phyloP scores from a whole-genome alignment of 2,113 vertebrate genomes.

The Pogonocichla stellata region DNA sequence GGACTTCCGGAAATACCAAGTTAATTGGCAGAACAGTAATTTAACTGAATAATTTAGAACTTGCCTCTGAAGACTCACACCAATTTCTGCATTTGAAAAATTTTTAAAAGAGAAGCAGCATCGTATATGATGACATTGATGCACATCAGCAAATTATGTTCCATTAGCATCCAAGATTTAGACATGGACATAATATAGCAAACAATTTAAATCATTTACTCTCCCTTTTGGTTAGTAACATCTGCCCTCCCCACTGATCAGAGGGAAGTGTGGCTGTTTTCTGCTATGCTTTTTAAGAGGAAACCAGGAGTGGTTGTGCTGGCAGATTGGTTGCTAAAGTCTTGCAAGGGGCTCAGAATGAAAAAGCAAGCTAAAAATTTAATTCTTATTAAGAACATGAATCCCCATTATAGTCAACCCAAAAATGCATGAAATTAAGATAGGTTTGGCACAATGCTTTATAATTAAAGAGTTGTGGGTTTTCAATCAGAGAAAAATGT shows the following conservation, averaged over 20 bases:
- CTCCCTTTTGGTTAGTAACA: not conserved
- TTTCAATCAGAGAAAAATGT: slow-evolving; percentile 33
- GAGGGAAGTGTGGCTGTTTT: not conserved
- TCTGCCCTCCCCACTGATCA: not conserved
- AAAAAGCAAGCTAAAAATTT: not conserved
- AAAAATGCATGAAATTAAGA: slow-evolving; percentile 45
- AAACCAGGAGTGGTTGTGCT: not conserved
- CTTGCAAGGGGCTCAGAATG: not conserved
- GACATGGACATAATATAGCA: not conserved
- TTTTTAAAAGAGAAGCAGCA: not conserved
- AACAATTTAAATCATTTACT: not conserved
- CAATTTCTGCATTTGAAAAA: not conserved
- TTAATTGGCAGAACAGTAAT: not conserved
- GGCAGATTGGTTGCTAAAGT: not conserved
- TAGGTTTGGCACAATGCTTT: slow-evolving; percentile 2
- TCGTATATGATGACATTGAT: not conserved
- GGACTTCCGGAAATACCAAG: not conserved
- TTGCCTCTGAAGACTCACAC: not conserved
- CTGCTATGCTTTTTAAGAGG: not conserved
- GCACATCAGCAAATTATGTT: not conserved
- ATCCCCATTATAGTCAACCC: not conserved
- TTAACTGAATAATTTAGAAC: not conserved
- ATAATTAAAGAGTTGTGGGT: slow-evolving; percentile 40
- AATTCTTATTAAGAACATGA: slow-evolving; percentile 19
- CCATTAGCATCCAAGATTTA: not conserved